phyloP scores from a whole-genome alignment of 1,140 invertebrate species.

The Caenorhabditis remanei region DNA sequence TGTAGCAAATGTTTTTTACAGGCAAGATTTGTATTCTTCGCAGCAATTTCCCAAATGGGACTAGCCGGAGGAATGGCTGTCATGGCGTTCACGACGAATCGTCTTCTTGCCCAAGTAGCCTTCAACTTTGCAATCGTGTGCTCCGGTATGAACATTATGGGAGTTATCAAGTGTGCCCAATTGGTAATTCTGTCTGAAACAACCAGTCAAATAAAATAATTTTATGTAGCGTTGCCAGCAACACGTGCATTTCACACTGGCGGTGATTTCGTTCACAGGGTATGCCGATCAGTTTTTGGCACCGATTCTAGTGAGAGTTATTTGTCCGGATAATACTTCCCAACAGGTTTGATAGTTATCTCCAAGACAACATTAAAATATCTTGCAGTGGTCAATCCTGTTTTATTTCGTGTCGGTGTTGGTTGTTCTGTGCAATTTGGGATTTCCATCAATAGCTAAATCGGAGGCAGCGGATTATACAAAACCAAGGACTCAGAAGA shows the following conservation, averaged over 20 bases:
- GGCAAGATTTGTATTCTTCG: conserved; percentile 69
- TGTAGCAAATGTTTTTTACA: background rate
- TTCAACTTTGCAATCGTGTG: conserved; percentile 71
- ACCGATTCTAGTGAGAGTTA: background rate
- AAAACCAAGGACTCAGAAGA: background rate
- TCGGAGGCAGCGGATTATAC: conserved; percentile 9
- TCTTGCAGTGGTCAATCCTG: background rate
- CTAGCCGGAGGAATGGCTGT: conserved; percentile 57
- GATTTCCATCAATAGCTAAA: conserved; percentile 16
- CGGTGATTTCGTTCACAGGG: background rate
- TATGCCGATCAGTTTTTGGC: background rate
- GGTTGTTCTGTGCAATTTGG: background rate
- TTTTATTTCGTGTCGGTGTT: background rate
- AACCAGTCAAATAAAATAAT: no score
- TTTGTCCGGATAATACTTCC: background rate
- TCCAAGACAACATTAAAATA: background rate
- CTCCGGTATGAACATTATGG: conserved; percentile 70
- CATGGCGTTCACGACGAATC: conserved; percentile 38
- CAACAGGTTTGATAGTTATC: background rate
- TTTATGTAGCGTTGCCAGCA: conserved; percentile 62
- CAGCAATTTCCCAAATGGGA: conserved; percentile 64
- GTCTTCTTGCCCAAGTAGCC: conserved; percentile 61
- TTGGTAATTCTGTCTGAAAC: no score
- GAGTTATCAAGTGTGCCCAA: conserved; percentile 69
- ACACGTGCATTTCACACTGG: background rate